Base-by-base conservation (phyloP, 2,797 vertebrate species). In the Halcyon badia region DNA sequence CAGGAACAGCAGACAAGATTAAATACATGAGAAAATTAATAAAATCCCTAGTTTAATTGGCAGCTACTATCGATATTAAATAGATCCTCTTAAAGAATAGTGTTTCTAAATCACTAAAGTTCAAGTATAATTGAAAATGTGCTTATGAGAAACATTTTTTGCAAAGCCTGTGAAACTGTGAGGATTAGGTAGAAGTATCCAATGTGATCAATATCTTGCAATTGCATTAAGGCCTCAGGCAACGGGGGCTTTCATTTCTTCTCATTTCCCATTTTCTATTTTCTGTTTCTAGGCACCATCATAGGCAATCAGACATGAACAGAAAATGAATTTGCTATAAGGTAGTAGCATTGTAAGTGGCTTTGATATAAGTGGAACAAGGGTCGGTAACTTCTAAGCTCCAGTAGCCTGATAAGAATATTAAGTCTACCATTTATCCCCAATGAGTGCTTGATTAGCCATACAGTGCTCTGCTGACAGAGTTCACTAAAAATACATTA, bases 401-500 rank as follows among this genome's bases (percentile, higher is more conserved):
- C 46, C 80, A 11, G 51, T 17, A 85, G 30, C 71, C 96, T 94
- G 83, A 91, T 87, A 90, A 86, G 92, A 97, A 97, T 97, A 96
- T 94, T 96, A 97, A 97, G 81, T 76, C 49, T 44, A 71, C 66
- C 70, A 80, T 93, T 96, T 96, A 95, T 97, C 68, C 93, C 52
- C 73, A 96, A 65, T 77, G 83, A 97, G 78, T 94, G 68, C 83
- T 84, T 97, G 88, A 96, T 97, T 97, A 97, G 82, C 62, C 88
- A 95, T 82, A 90, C 70, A 75, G 89, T 70, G 89, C 86, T 97
- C 92, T 91, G 88, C 93, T 97, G 94, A 89, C 88, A 97, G 81
- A 97, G 91, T 96, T 97, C 96, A 97, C 97, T 96, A 97, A 96
- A 97, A 97, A 96, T 90, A 94, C 91, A 94, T 97, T 95, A 96